phyloP scores from a whole-genome alignment of 92 coral and sea anemone genomes.

The Phenganax subtilis region DNA sequence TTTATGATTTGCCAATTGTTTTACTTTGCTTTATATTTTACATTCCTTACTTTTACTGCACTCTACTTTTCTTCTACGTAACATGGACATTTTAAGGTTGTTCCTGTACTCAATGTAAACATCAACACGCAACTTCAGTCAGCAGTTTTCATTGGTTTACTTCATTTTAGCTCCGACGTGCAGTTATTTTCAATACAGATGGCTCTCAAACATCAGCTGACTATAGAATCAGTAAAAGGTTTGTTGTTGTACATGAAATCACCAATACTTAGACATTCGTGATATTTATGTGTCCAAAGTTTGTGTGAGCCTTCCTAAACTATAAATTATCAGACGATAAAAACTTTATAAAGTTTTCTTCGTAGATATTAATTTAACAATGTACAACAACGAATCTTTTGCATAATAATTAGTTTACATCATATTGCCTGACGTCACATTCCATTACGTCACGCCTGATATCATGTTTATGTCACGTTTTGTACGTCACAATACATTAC shows the following conservation, averaged over 20 bases:
- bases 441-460: neutral
- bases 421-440: neutral
- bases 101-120: neutral
- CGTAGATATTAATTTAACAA: neutral
- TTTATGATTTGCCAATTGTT: no score
- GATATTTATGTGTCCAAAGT: neutral
- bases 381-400: neutral
- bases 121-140: neutral
- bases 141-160: neutral
- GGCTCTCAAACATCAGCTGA: conserved; percentile 74
- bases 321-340: neutral
- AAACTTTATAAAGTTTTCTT: neutral
- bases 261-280: neutral
- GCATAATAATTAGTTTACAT: neutral
- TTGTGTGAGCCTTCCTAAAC: neutral
- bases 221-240: conserved; percentile 98
- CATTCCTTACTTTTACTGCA: no score
- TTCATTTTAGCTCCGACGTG: conserved; percentile 66
- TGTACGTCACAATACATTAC: conserved; percentile 13
- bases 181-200: conserved; percentile 79
- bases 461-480: neutral
- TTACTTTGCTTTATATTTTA: no score
- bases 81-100: neutral
- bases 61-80: no score
- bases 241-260: conserved; percentile 44